Percentiles rank a stretch among this genome's conserved stretches.
Evolutionary conservation across 2,888 invertebrate species (phyloP).

Genomic region (Spodoptera picta): DNA sequence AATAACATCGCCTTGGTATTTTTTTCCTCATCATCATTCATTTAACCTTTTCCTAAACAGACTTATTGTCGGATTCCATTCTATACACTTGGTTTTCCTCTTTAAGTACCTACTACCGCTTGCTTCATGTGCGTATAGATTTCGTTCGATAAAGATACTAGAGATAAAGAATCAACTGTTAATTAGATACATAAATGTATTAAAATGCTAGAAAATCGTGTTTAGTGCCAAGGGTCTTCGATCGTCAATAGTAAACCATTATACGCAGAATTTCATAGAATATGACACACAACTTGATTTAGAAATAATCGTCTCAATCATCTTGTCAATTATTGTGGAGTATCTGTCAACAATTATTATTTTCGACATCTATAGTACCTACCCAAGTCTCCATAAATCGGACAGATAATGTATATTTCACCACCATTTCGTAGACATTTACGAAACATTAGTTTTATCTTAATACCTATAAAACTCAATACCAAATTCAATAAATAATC

Average conservation of each 20-base stretch:
- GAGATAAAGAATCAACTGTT: too few species aligned
- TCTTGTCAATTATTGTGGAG: conserved; percentile 42
- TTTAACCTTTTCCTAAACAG: conserved; percentile 7
- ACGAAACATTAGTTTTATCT: conserved; percentile 41
- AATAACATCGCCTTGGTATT: conserved; percentile 4
- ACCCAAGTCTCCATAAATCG: conserved; percentile 23
- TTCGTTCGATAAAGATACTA: too few species aligned
- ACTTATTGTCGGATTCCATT: conserved; percentile 4
- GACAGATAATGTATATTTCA: conserved; percentile 44
- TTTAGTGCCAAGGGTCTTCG: too few species aligned
- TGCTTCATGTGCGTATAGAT: too few species aligned
- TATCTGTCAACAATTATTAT: conserved; percentile 35
- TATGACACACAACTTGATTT: conserved; percentile 9
- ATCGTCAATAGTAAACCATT: background rate
- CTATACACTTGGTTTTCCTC: background rate
- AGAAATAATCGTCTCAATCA: conserved; percentile 34
- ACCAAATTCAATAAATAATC: conserved; percentile 37
- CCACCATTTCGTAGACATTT: conserved; percentile 36
- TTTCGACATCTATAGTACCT: conserved; percentile 36
- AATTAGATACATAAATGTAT: too few species aligned
- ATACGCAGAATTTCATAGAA: background rate
- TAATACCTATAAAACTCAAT: conserved; percentile 27
- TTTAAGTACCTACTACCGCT: background rate
- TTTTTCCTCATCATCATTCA: conserved; percentile 13
- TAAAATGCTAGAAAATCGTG: too few species aligned